Conservation (phyloP, 2,888 invertebrate species). For the Clostera curtula region DNA sequence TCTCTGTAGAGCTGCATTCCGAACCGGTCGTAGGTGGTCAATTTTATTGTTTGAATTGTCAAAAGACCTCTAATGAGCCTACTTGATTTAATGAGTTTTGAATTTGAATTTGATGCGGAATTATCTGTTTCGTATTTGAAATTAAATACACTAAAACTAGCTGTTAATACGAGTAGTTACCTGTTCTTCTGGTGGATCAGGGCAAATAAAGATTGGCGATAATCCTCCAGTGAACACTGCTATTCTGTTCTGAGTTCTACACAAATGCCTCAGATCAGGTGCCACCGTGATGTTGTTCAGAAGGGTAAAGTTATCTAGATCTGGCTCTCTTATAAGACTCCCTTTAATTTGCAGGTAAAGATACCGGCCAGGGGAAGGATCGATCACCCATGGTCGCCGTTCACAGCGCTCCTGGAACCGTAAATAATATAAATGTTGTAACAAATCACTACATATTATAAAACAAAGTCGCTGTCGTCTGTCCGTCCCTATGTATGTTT, state of each 20-base stretch:
- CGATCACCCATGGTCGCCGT: conserved; percentile 86
- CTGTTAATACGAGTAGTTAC: conserved; percentile 11
- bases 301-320: conserved; percentile 65
- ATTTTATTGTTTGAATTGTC: no score
- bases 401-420: conserved; percentile 83
- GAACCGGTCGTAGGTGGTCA: no score
- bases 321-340: conserved; percentile 67
- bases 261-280: conserved; percentile 73
- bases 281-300: conserved; percentile 74
- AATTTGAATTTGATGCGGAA: no score
- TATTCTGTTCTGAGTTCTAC: conserved; percentile 85
- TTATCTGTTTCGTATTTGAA: no score
- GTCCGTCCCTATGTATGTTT: no score
- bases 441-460: no score
- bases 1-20: no score
- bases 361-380: conserved; percentile 83
- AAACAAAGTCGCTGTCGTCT: no score
- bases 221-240: conserved; percentile 83
- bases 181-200: conserved; percentile 56
- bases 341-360: conserved; percentile 87
- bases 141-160: no score
- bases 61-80: no score
- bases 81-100: no score
- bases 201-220: conserved; percentile 77
- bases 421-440: not conserved